Evolutionary conservation across 2,888 invertebrate species (phyloP).

Genomic region (Apoda limacodes): DNA sequence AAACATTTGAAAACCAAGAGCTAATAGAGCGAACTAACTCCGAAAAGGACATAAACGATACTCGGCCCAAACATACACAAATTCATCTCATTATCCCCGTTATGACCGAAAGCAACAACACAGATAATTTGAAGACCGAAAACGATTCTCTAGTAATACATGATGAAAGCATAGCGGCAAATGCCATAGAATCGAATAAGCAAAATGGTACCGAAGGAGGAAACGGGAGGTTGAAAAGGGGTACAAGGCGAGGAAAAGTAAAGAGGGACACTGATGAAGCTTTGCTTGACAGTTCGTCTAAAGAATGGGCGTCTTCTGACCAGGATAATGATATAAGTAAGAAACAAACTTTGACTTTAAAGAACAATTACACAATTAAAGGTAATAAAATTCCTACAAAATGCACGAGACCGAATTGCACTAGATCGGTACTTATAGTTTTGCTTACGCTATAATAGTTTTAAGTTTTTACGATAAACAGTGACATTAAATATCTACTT

Average conservation of each 20-base stretch:
- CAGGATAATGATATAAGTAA: slow-evolving; percentile 33
- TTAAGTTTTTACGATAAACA: no score
- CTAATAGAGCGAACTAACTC: slow-evolving; percentile 40
- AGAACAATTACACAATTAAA: no score
- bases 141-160: slow-evolving; percentile 39
- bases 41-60: slow-evolving; percentile 51
- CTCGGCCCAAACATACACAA: slow-evolving; percentile 38
- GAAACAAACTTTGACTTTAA: no score
- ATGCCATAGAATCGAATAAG: slow-evolving; percentile 37
- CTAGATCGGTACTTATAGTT: no score
- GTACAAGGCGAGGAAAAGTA: slow-evolving; percentile 19
- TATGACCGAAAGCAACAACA: slow-evolving; percentile 22
- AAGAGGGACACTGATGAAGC: slow-evolving; percentile 39
- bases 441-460: no score
- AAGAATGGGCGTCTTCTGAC: slow-evolving; percentile 40
- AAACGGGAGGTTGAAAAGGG: slow-evolving; percentile 26
- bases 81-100: slow-evolving; percentile 8
- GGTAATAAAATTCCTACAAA: no score
- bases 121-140: slow-evolving; percentile 35
- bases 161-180: slow-evolving; percentile 43
- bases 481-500: no score
- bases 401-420: no score
- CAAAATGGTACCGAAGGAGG: slow-evolving; percentile 34
- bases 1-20: slow-evolving; percentile 52
- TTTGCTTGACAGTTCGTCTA: slow-evolving; percentile 34